Base-by-base conservation (phyloP, 2,113 vertebrate species). In the Cephalopterus ornatus region DNA sequence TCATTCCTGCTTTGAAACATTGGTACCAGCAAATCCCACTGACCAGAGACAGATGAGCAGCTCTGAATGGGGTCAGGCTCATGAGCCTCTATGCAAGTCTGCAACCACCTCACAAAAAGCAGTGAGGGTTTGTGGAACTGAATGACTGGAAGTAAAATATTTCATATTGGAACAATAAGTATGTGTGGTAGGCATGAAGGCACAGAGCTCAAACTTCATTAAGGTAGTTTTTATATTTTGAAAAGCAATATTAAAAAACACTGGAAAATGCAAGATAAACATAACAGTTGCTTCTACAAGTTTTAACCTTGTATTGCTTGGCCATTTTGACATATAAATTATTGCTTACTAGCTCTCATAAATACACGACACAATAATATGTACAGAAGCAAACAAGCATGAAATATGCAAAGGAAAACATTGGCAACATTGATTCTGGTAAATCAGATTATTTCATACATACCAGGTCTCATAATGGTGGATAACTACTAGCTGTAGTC, bases 251-350 rank as follows among this genome's bases (percentile, higher is more conserved):
- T 97, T 95, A 93, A 93, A 98, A 98, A 98, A 97, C 98, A 98
- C 97, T 97, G 96, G 93, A 98, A 98, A 98, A 98, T 97, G 97
- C 97, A 97, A 97, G 97, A 95, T 97, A 97, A 97, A 95, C 84
- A 90, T 97, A 97, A 97, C 94, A 96, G 81, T 97, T 96, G 97
- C 97, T 97, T 97, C 95, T 95, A 95, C 96, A 98, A 97, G 97
- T 97, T 97, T 98, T 97, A 97, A 96, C 95, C 97, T 97, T 97
- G 97, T 98, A 98, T 98, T 98, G 98, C 98, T 98, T 97, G 97
- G 97, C 97, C 96, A 98, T 98, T 98, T 98, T 97, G 97, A 98
- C 98, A 98, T 98, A 98, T 98, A 98, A 98, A 98, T 98, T 98
- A 98, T 98, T 98, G 98, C 98, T 98, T 97, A 97, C 98, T 97